These are phyloP conservation scores for Orussus abietinus DNA, from an alignment of 1,140 invertebrate genomes.

Conservation along the genomic window DNA sequence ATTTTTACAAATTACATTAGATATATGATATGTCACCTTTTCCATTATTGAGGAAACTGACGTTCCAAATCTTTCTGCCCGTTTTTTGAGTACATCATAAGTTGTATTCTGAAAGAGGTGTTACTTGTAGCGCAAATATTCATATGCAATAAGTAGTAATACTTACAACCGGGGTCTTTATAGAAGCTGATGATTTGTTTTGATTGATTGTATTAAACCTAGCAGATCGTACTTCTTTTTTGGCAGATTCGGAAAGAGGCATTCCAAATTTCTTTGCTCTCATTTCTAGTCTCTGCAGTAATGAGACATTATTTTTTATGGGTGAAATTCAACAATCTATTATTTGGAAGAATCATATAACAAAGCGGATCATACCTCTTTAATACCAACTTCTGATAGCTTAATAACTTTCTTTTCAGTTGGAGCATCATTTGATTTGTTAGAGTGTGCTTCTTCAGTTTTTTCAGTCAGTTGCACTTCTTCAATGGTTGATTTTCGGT, in stretches of 20 bases:
- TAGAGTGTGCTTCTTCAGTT: conserved; percentile 25
- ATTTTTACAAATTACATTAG: conserved; percentile 2
- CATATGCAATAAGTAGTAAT: conserved; percentile 6
- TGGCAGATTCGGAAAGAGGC: conserved; percentile 56
- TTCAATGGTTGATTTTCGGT: conserved; percentile 60
- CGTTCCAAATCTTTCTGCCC: conserved; percentile 71
- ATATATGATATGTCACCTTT: conserved; percentile 47
- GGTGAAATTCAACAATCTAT: conserved; percentile 1
- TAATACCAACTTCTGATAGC: conserved; percentile 59
- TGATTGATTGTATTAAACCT: conserved; percentile 56
- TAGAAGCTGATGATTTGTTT: conserved; percentile 42
- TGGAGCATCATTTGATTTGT: conserved; percentile 17
- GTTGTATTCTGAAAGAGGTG: conserved; percentile 39
- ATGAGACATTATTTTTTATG: conserved; percentile 18
- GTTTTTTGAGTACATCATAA: conserved; percentile 67
- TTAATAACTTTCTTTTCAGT: conserved; percentile 58
- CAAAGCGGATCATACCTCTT: conserved; percentile 54
- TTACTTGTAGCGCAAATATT: conserved; percentile 2
- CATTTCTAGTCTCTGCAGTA: conserved; percentile 62
- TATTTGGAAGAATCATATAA: no score
- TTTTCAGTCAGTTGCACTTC: conserved; percentile 38
- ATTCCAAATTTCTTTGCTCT: conserved; percentile 76
- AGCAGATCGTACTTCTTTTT: conserved; percentile 65
- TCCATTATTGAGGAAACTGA: conserved; percentile 66
- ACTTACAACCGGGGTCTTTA: conserved; percentile 37